Base-by-base conservation (phyloP, 2,888 invertebrate genomes). In the Ceriagrion tenellum region DNA sequence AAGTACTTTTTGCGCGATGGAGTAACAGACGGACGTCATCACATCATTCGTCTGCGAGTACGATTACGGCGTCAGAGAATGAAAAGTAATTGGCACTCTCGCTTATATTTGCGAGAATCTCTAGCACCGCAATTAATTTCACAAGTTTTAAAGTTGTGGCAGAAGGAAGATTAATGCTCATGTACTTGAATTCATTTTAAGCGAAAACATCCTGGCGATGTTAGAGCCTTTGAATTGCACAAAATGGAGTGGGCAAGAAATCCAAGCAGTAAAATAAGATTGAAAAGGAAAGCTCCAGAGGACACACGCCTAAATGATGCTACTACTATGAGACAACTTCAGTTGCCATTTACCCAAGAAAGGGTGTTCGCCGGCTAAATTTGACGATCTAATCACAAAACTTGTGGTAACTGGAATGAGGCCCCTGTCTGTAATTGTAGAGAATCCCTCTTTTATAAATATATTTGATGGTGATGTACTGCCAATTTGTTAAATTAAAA, bases 381-480 rank as follows among this genome's bases (percentile, higher is more conserved):
- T 88, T 88, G 88, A 88, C 40, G 40, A 88, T 0, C 35, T 88
- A 35, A 40, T 88, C 16, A 88, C 88, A 8, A 88, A 88, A 88
- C 40, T 88, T 40, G 88, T 88, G 16, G 88, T 88, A 16, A 40
- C 4, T 88, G 88, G 88, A 40, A 40, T 88, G 88, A 88, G 88
- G 10, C 88, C 88, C 40, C 88, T 88, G 4, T 88, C 88, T n/a
- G n/a, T n/a, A 30, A 88, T 40, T 88, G 88, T 88, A 23, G 88
- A 88, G 35, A 20, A 88, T 88, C 40, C 35, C 40, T 30, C 30
- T 40, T 88, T 40, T 40, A 13, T 88, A 88, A 88, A 40, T 88
- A 88, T 88, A 88, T 88, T 88, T 88, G 88, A 88, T 47, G 88
- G 88, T 88, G 40, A 88, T 16, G 6, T 3, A 88, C 88, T 88